Evolutionary conservation across 2,113 vertebrate genomes (phyloP), one percentile per base, ranked within the genome.

Genomic region (Argyrosomus japonicus): DNA sequence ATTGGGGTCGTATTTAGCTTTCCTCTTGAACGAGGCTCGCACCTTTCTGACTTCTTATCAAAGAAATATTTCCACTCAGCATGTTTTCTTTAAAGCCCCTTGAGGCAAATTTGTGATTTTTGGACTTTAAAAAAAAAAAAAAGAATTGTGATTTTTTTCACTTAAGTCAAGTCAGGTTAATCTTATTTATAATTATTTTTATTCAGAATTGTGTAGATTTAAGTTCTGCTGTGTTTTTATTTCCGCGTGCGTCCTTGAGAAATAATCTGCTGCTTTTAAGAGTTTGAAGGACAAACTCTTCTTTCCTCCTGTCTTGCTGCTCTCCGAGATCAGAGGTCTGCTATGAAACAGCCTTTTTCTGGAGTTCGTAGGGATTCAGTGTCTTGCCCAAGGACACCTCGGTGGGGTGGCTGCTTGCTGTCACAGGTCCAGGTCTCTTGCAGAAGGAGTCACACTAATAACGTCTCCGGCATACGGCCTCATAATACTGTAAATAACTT

Each of bases 251-350:
- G 1, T 69, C 69, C 63, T 79, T 68, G 65, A 62, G 21, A 60
- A 58, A 36, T 65, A 5, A 53, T 67, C 64, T 5, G 3, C 25
- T 21, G 21, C 36, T 6, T 51, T 63, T 25, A 9, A 27, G 3
- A 14, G 0, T 6, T 23, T 14, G 3, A 82, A 61, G 21, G 50
- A 79, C 19, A 75, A 43, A 58, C 17, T 77, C 3, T 4, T 43
- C 15, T 60, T 57, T 40, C 11, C n/a, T 14, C 7, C 6, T 40
- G 27, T 58, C 27, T 48, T 19, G 6, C 25, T 54, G 23, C 29
- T n/a, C 3, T 3, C 36, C 25, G 51, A 43, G 14, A 47, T 83
- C 69, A 81, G 12, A 81, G 64, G 75, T 72, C 60, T 13, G 58
- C 27, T 21, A 14, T 36, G 3, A 21, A 62, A 32, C 50, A 36